These are phyloP conservation scores for Drosophila pseudoobscura DNA, from an alignment of 1,140 invertebrate genomes.

Conservation along the genomic window DNA sequence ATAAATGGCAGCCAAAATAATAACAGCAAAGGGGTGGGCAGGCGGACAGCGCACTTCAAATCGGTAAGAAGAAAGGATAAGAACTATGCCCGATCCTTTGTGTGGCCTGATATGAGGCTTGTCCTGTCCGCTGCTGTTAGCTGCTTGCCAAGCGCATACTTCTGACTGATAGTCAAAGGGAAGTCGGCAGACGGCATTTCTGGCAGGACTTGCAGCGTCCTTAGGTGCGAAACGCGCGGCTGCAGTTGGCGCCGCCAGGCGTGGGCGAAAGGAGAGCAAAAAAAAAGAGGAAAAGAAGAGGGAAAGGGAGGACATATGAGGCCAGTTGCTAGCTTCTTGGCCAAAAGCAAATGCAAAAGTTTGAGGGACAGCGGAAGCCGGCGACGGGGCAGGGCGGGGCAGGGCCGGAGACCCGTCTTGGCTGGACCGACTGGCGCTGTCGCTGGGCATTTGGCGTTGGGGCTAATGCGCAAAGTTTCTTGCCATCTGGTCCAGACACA, in stretches of 20 bases:
- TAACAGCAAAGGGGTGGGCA: conserved; percentile 72
- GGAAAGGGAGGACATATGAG: conserved; percentile 51
- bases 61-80: conserved; percentile 13
- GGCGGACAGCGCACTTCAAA: conserved; percentile 31
- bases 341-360: conserved; percentile 70
- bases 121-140: too few species aligned
- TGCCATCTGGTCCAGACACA: conserved; percentile 55
- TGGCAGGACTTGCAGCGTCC: conserved; percentile 46
- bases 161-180: neutral
- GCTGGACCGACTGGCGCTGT: conserved; percentile 73
- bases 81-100: too few species aligned
- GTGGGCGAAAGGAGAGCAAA: conserved; percentile 26
- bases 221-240: conserved; percentile 32
- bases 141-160: too few species aligned
- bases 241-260: conserved; percentile 41
- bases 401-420: conserved; percentile 35
- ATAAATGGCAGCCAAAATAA: conserved; percentile 81
- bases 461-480: conserved; percentile 76
- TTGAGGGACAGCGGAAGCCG: conserved; percentile 9
- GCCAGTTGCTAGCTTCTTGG: conserved; percentile 72
- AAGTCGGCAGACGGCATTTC: conserved; percentile 12
- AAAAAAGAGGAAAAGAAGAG: neutral
- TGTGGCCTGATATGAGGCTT: too few species aligned
- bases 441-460: conserved; percentile 26
- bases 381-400: neutral